A percentile compares a stretch with the other conserved stretches of the same genome.
Evolutionary conservation across 1,140 invertebrate genomes (phyloP).

Genomic region (Bombyx mandarina): DNA sequence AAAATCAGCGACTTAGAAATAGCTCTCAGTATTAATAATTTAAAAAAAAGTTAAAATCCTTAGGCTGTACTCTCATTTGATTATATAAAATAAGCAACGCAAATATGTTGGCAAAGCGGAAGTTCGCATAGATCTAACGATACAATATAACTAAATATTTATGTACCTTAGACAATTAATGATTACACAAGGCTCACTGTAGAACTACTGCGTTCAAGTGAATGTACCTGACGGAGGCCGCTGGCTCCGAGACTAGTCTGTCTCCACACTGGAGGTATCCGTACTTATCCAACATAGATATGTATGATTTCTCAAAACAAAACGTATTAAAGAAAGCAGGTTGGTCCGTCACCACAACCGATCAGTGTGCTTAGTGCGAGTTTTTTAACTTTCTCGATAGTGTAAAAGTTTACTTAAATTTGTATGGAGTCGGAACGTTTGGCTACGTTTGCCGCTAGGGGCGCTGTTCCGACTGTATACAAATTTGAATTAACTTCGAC

Average conservation of each 20-base stretch:
- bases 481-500: too few relatives aligned
- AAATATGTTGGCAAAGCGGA: slow-evolving; percentile 68
- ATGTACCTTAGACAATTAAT: slow-evolving; percentile 63
- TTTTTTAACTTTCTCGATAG: too few relatives aligned
- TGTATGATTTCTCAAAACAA: slow-evolving; percentile 54
- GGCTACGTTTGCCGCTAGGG: too few relatives aligned
- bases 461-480: too few relatives aligned
- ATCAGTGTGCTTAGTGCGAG: slow-evolving; percentile 5
- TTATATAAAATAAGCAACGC: slow-evolving; percentile 66
- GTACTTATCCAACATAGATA: slow-evolving; percentile 58
- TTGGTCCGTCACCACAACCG: slow-evolving; percentile 61
- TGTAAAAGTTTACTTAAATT: too few relatives aligned
- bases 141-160: slow-evolving; percentile 68
- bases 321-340: slow-evolving; percentile 34
- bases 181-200: slow-evolving; percentile 66
- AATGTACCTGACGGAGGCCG: slow-evolving; percentile 25
- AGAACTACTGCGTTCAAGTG: slow-evolving; percentile 35
- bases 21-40: slow-evolving; percentile 62
- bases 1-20: slow-evolving; percentile 68
- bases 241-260: slow-evolving; percentile 32
- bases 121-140: slow-evolving; percentile 67
- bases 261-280: slow-evolving; percentile 40
- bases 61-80: slow-evolving; percentile 69
- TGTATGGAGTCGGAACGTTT: too few relatives aligned
- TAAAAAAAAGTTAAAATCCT: slow-evolving; percentile 69